phyloP scores from a whole-genome alignment of 2,797 vertebrate species.

The Rhinella marina region DNA sequence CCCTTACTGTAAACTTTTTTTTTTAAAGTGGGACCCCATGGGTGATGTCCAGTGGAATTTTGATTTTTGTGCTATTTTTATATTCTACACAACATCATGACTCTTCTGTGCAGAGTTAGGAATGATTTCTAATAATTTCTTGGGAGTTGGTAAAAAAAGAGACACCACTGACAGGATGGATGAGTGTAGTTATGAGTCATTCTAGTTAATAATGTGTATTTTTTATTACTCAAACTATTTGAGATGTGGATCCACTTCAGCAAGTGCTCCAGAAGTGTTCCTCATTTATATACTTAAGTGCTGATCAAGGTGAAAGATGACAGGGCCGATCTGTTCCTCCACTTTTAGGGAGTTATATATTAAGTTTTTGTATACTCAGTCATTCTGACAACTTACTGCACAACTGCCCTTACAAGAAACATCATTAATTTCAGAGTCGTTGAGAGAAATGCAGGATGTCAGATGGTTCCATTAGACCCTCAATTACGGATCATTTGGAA shows the following conservation, averaged over 20 bases:
- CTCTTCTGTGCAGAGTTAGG: too few species aligned
- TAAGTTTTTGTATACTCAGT: conserved; percentile 26
- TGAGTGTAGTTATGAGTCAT: conserved; percentile 26
- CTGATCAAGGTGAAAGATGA: conserved; percentile 30
- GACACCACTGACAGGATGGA: neutral
- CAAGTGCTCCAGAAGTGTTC: neutral
- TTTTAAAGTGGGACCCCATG: too few species aligned
- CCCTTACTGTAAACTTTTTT: too few species aligned
- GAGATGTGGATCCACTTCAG: conserved; percentile 16
- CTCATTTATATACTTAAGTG: neutral
- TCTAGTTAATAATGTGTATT: neutral
- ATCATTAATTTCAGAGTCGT: conserved; percentile 31
- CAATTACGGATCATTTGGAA: conserved; percentile 17
- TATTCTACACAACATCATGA: too few species aligned
- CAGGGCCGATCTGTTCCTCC: conserved; percentile 4
- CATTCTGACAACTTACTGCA: conserved; percentile 15
- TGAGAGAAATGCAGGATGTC: conserved; percentile 34
- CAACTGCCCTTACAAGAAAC: conserved; percentile 4
- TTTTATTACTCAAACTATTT: conserved; percentile 26
- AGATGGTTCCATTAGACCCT: conserved; percentile 41
- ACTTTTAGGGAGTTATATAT: conserved; percentile 16
- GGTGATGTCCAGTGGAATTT: too few species aligned
- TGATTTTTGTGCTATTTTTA: too few species aligned
- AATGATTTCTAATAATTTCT: neutral
- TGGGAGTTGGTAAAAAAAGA: neutral